Evolutionary conservation across 1,140 invertebrate genomes (phyloP).

Genomic region (Homarus americanus): DNA sequence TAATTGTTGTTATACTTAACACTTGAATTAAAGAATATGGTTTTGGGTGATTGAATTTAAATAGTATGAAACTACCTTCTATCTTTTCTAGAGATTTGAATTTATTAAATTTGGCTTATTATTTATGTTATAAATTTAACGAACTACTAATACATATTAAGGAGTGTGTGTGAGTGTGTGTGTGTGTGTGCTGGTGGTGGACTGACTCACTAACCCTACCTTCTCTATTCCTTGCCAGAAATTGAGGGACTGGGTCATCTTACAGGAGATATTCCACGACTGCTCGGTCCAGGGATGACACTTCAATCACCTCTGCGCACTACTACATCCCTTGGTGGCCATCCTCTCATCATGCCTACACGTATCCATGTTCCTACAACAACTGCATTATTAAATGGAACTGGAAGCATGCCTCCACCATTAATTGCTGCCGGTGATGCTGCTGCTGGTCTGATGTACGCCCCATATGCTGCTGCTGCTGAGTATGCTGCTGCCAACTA

Average conservation of each 20-base stretch:
- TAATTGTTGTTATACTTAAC: constrained; percentile 28
- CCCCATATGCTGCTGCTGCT: constrained; percentile 83
- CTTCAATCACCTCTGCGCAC: constrained; percentile 68
- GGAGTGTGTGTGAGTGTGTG: constrained; percentile 22
- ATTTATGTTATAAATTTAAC: constrained; percentile 24
- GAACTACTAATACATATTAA: constrained; percentile 47
- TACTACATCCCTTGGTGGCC: constrained; percentile 83
- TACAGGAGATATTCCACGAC: constrained; percentile 81
- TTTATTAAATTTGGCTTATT: constrained; percentile 26
- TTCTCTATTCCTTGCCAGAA: constrained; percentile 72
- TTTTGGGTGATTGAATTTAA: constrained; percentile 45
- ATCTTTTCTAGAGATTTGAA: not conserved
- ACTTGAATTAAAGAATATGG: constrained; percentile 23
- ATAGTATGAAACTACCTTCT: constrained; percentile 4
- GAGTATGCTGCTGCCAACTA: constrained; percentile 85
- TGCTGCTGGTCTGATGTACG: constrained; percentile 85
- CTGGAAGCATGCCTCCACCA: constrained; percentile 83
- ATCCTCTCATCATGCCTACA: constrained; percentile 92
- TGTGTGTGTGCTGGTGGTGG: constrained; percentile 57
- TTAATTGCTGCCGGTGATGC: constrained; percentile 83
- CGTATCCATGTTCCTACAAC: constrained; percentile 88
- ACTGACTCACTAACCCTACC: constrained; percentile 69
- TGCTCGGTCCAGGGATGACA: constrained; percentile 78
- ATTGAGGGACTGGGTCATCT: constrained; percentile 78
- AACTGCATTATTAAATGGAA: constrained; percentile 82